Evolutionary conservation across 2,113 vertebrate species (phyloP), one percentile per base, ranked within the genome.

Genomic region (Lynx canadensis): DNA sequence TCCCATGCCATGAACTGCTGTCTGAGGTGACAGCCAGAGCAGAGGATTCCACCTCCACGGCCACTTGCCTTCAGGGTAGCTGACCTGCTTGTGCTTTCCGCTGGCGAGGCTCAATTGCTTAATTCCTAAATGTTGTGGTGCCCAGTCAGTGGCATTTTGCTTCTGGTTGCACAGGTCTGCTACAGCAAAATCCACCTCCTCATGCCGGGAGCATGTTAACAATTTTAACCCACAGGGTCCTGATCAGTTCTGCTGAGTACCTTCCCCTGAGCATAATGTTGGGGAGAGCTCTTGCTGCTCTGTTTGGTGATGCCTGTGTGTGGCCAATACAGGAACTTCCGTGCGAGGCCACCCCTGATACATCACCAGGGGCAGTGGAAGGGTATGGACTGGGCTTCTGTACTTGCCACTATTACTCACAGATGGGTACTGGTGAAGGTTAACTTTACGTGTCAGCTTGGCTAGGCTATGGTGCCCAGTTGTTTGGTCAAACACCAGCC

Each of bases 61-160:
- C 1, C 25, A 0, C 0, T 41, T 14, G 6, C 31, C 29, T 73
- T 10, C 36, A 23, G 66, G 29, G 38, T 11, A 45, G 88, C 4
- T 25, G 38, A 63, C 14, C n/a, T 21, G 15, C 69, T n/a, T 41
- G 27, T n/a, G 21, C 66, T 65, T 90, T 69, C 80, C 79, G 73
- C 36, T 55, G 31, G 15, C 1, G 4, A 83, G 69, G 31, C 9
- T 88, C 45, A 41, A 5, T 33, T 38, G 31, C 8, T 33, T 78
- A 27, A 52, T 73, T 93, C 36, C 45, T 84, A 25, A 74, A 65
- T 55, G 78, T 68, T 55, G 6, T 14, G 1, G 63, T 48, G 36
- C 29, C 18, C 25, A 69, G n/a, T 31, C 19, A 31, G 71, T 23
- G 82, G 69, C 81, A 91, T 80, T 83, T 88, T 88, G 25, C 45